Conservation (phyloP, 2,113 vertebrate genomes). For the Piprites chloris region DNA sequence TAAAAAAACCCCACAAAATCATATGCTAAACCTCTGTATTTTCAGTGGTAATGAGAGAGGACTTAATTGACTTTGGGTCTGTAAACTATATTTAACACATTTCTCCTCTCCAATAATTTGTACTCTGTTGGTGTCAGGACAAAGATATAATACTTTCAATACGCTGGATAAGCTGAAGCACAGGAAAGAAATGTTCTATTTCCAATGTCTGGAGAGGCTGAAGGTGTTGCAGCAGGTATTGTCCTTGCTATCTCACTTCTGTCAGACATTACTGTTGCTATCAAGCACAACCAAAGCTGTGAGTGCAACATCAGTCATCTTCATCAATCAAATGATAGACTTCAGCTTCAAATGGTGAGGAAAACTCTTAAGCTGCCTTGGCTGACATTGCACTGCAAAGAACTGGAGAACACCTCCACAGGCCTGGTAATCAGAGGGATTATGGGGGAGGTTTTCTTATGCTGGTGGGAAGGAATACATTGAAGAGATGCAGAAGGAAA, state of each 20-base stretch:
- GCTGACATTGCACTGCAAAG: background rate
- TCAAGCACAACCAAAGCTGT: background rate
- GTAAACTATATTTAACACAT: background rate
- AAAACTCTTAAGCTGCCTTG: background rate
- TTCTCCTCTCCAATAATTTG: background rate
- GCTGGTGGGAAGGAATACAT: background rate
- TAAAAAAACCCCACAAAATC: too few species aligned
- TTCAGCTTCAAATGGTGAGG: background rate
- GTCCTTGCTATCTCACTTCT: background rate
- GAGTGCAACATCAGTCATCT: background rate
- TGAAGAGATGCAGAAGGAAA: background rate
- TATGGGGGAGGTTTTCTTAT: accelerated
- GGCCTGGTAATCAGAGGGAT: background rate
- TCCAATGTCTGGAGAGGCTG: background rate
- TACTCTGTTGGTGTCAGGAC: accelerated
- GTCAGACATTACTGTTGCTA: background rate
- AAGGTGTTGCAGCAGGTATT: background rate
- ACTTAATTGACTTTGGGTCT: background rate
- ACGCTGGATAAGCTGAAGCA: background rate
- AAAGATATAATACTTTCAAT: background rate
- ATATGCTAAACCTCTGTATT: background rate
- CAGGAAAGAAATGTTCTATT: background rate
- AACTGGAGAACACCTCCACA: background rate
- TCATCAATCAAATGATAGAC: background rate
- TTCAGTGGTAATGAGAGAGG: background rate